Evolutionary conservation across 2,113 vertebrate species (phyloP), one percentile per base, ranked within the genome.

Genomic region (Siniperca knerii): DNA sequence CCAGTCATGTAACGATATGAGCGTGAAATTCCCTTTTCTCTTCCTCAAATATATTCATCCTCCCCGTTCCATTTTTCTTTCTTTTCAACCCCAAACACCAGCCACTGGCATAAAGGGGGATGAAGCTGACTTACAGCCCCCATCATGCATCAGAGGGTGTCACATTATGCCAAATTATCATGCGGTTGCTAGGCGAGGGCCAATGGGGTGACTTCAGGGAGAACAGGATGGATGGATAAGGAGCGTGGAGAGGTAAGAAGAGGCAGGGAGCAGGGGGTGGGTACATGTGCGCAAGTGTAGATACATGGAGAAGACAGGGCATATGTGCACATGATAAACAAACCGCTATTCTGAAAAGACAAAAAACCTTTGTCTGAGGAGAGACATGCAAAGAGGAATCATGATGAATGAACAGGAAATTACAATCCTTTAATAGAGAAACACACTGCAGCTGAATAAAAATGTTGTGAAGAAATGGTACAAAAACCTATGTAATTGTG

Each of bases 151-250:
- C 92, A 87, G 88, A 86, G 93, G 88, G 93, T 93, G 93, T 93
- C 91, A 95, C 92, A 94, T 94, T 93, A 94, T 94, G 91, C 90
- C 95, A 94, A 93, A 94, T 95, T 90, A 95, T 94, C 90, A 91
- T 93, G 89, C 76, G 87, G 94, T 95, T 95, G 95, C 94, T 94
- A 95, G 93, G 95, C 87, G 82, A 94, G 87, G 79, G 86, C 94
- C 93, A 94, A 95, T 95, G 79, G 82, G 73, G 75, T 50, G 67
- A 79, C 88, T 84, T 75, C 67, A 48, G 87, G 85, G 83, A 87
- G 78, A 86, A 87, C 75, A 84, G 90, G 89, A 90, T 84, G 87
- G 90, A 92, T 89, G 90, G 91, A 90, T 90, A 87, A 92, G 90
- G 91, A 92, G 90, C 66, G 61, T 87, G 69, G 87, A 93, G 88